A percentile compares a stretch with the other conserved stretches of the same genome.
These are phyloP conservation scores for Dendronephthya gigantea DNA, from an alignment of 64 coral and sea anemone species.

Conservation along the genomic window DNA sequence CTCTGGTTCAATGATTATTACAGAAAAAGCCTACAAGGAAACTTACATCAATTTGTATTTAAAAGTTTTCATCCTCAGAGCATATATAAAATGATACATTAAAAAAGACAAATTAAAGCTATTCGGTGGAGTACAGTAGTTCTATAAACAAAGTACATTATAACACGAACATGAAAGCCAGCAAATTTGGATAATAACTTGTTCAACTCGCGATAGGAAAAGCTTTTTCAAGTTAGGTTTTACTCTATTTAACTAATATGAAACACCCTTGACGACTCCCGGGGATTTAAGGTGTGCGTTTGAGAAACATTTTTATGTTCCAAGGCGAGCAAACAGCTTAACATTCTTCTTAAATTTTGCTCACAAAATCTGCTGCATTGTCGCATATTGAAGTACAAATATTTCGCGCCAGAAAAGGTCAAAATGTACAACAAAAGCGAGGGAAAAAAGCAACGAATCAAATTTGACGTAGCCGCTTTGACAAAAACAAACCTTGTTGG, in stretches of 20 bases:
- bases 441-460: not conserved
- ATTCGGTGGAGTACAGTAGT: too few relatives aligned
- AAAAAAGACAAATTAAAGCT: too few relatives aligned
- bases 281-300: not conserved
- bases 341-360: not conserved
- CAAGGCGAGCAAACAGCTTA: not conserved
- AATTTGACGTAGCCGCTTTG: not conserved
- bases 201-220: too few relatives aligned
- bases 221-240: not conserved
- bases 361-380: not conserved
- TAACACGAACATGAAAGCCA: too few relatives aligned
- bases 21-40: not conserved
- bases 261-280: not conserved
- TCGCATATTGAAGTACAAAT: not conserved
- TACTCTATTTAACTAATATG: not conserved
- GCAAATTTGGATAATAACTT: too few relatives aligned
- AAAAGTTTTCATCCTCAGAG: not conserved
- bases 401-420: not conserved
- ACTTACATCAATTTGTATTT: not conserved
- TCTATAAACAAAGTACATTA: too few relatives aligned
- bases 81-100: too few relatives aligned
- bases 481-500: slow-evolving; percentile 17
- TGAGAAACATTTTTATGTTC: not conserved
- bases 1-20: too few relatives aligned
- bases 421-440: not conserved